Evolutionary conservation across 2,888 invertebrate genomes (phyloP).

Genomic region (Torymus auratus): DNA sequence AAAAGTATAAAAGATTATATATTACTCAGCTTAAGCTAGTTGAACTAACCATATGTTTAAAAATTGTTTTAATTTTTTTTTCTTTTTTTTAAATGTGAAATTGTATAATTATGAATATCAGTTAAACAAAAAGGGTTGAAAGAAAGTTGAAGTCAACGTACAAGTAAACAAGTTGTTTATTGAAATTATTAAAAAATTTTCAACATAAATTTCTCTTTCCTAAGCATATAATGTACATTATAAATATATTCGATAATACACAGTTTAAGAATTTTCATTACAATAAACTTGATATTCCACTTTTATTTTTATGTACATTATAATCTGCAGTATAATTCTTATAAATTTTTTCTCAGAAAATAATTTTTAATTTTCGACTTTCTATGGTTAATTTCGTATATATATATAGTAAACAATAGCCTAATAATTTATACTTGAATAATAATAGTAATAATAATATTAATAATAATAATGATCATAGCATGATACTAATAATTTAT

Average conservation of each 20-base stretch:
- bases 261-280: conserved; percentile 51
- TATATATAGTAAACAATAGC: conserved; percentile 38
- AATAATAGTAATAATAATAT: no score
- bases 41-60: no score
- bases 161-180: conserved; percentile 42
- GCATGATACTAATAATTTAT: conserved; percentile 31
- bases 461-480: no score
- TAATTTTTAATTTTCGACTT: conserved; percentile 38
- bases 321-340: conserved; percentile 23
- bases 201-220: conserved; percentile 57
- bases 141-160: background rate
- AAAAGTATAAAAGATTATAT: no score
- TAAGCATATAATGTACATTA: conserved; percentile 60
- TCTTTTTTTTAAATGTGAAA: no score
- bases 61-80: no score
- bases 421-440: conserved; percentile 15
- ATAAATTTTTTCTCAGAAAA: conserved; percentile 52
- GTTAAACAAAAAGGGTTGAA: no score
- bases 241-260: conserved; percentile 60
- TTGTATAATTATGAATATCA: no score
- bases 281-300: conserved; percentile 33
- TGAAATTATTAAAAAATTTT: conserved; percentile 51
- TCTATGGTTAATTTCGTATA: conserved; percentile 35
- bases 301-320: conserved; percentile 31
- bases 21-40: no score